A percentile compares a stretch with the other conserved stretches of the same genome.
Evolutionary conservation across 1,140 invertebrate genomes (phyloP).

Genomic region (Leptinotarsa texana): DNA sequence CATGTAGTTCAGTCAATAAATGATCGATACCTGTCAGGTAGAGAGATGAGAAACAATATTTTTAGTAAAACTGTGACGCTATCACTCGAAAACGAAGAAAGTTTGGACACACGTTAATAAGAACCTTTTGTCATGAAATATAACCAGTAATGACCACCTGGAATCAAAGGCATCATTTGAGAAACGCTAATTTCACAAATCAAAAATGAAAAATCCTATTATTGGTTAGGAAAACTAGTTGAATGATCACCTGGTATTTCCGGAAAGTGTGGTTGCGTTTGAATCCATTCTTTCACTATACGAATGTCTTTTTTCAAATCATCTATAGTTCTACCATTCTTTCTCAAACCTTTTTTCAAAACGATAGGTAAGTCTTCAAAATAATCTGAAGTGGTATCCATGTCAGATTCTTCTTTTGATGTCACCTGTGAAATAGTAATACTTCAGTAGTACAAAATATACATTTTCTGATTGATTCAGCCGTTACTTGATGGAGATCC

Average conservation of each 20-base stretch:
- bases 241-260: conserved; percentile 5
- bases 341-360: neutral
- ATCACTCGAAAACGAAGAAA: too few species aligned
- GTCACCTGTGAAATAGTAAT: too few species aligned
- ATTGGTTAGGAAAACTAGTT: too few species aligned
- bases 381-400: neutral
- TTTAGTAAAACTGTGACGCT: too few species aligned
- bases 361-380: neutral
- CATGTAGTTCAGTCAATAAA: conserved; percentile 59
- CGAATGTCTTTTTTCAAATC: neutral
- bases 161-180: neutral
- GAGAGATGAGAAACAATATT: neutral
- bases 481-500: too few species aligned
- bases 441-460: too few species aligned
- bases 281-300: neutral
- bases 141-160: too few species aligned
- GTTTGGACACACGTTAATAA: neutral
- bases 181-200: neutral
- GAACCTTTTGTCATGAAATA: too few species aligned
- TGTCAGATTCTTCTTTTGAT: too few species aligned
- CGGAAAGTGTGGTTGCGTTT: neutral
- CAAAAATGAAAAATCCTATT: neutral
- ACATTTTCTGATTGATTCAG: too few species aligned
- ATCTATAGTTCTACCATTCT: neutral
- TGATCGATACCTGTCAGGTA: conserved; percentile 18